Evolutionary conservation across 1,140 invertebrate genomes (phyloP).

Genomic region (Ips nitidus): DNA sequence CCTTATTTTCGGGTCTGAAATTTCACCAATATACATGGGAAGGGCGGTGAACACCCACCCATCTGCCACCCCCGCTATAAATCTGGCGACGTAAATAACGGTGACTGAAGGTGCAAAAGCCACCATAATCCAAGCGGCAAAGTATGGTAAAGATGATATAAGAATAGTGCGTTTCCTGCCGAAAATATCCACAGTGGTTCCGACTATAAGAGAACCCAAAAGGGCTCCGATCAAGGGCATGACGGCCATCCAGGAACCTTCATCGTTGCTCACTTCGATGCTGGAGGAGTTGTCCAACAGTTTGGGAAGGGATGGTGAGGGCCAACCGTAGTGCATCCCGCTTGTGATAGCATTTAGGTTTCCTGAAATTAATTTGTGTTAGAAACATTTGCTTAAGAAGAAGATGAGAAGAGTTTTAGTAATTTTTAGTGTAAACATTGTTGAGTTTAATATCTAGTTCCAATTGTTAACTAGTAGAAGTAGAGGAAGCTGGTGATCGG

Average conservation of each 20-base stretch:
- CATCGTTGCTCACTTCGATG: conserved; percentile 57
- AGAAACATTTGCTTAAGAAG: too few species aligned
- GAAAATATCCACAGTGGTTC: conserved; percentile 54
- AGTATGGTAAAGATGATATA: conserved; percentile 60
- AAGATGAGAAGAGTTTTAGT: too few species aligned
- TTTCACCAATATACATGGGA: conserved; percentile 70
- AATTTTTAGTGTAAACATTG: background rate
- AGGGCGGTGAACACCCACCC: conserved; percentile 65
- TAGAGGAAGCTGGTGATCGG: background rate
- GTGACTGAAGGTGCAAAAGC: conserved; percentile 56
- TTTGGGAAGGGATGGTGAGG: conserved; percentile 43
- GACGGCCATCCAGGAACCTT: conserved; percentile 66
- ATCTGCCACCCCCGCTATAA: conserved; percentile 66
- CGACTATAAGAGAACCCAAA: conserved; percentile 53
- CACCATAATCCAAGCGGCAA: conserved; percentile 68
- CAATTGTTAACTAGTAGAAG: too few species aligned
- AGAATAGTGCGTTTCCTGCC: conserved; percentile 71
- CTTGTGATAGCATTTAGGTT: conserved; percentile 44
- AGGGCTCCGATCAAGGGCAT: conserved; percentile 53
- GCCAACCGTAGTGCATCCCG: conserved; percentile 49
- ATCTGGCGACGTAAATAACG: conserved; percentile 56
- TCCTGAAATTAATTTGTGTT: conserved; percentile 38
- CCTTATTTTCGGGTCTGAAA: conserved; percentile 66
- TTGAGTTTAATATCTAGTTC: background rate
- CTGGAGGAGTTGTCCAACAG: conserved; percentile 37